Percentiles rank a stretch among this genome's conserved stretches.
Evolutionary conservation across 2,888 invertebrate species (phyloP).

Genomic region (Exephanes ischioxanthus): DNA sequence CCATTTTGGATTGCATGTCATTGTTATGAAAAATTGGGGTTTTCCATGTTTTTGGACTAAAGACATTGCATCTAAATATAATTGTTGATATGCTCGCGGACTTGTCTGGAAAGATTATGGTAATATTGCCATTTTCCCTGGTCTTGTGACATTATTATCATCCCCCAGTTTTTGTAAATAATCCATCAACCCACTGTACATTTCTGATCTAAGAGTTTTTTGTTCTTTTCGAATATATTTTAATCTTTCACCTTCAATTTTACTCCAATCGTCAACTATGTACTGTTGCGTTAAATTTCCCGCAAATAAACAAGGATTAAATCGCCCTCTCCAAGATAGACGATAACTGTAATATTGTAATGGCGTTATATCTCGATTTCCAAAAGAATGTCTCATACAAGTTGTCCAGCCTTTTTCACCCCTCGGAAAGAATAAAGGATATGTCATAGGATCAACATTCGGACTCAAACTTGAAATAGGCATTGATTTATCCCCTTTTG

Average conservation of each 20-base stretch:
- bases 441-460: constrained; percentile 46
- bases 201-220: constrained; percentile 33
- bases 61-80: constrained; percentile 83
- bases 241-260: constrained; percentile 50
- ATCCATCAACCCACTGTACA: constrained; percentile 66
- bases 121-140: constrained; percentile 77
- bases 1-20: constrained; percentile 72
- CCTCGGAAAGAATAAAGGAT: constrained; percentile 19
- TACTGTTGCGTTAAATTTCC: constrained; percentile 48
- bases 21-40: constrained; percentile 77
- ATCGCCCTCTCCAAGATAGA: constrained; percentile 30
- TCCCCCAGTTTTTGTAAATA: constrained; percentile 68
- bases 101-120: constrained; percentile 78
- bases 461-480: constrained; percentile 46
- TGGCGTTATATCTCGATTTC: constrained; percentile 37
- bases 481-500: constrained; percentile 39
- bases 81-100: constrained; percentile 78
- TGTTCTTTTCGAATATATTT: constrained; percentile 55
- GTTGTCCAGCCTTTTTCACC: too few species aligned
- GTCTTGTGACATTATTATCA: constrained; percentile 47
- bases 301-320: constrained; percentile 46
- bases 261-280: constrained; percentile 53
- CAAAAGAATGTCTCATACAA: constrained; percentile 36
- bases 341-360: constrained; percentile 61
- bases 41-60: constrained; percentile 82